Conservation (phyloP, 1,140 invertebrate genomes). For the Octopus sinensis region DNA sequence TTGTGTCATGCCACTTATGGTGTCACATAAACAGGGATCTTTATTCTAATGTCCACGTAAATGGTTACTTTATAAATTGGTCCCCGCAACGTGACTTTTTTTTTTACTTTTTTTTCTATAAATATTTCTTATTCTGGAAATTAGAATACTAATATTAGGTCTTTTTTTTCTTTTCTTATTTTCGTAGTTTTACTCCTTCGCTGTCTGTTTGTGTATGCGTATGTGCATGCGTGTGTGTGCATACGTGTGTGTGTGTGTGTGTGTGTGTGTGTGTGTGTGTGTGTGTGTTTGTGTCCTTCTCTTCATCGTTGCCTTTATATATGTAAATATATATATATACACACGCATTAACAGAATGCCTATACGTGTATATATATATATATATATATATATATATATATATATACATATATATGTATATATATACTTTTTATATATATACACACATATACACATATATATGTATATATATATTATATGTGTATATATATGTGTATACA, state of each 20-base stretch:
- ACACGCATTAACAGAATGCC: not conserved
- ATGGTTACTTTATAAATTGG: no score
- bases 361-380: not conserved
- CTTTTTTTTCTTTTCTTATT: no score
- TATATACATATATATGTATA: not conserved
- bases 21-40: no score
- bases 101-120: no score
- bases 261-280: not conserved
- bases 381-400: not conserved
- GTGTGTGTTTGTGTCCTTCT: not conserved
- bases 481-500: not conserved
- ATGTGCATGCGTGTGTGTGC: not conserved
- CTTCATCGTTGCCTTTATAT: not conserved
- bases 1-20: no score
- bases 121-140: no score
- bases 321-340: not conserved
- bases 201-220: no score
- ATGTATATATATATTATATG: not conserved
- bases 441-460: not conserved
- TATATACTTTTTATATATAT: not conserved
- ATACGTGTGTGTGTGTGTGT: no score
- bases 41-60: no score
- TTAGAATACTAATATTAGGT: no score
- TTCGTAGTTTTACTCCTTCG: no score
- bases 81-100: no score